Percentiles rank a stretch among this genome's conserved stretches.
phyloP scores from a whole-genome alignment of 2,797 vertebrate species.

The Rachycentron canadum region DNA sequence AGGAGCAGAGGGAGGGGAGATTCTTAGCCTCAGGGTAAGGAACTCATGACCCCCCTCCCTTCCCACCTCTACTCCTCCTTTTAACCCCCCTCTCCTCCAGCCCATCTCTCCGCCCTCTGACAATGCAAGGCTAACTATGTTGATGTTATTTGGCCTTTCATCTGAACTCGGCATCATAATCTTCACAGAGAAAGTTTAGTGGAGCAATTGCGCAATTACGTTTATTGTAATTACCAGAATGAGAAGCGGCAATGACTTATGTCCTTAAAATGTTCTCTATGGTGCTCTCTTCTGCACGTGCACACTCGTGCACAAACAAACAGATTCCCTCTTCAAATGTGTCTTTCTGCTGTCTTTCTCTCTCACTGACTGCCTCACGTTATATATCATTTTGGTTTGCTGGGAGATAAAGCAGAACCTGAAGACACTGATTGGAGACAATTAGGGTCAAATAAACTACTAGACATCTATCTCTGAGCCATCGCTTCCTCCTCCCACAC shows the following conservation, averaged over 20 bases:
- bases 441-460: constrained; percentile 44
- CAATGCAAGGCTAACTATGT: constrained; percentile 81
- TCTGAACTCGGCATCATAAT: constrained; percentile 74
- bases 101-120: constrained; percentile 57
- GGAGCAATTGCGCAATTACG: constrained; percentile 71
- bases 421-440: constrained; percentile 12
- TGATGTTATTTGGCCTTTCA: constrained; percentile 81
- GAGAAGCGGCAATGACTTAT: constrained; percentile 52
- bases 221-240: constrained; percentile 74
- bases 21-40: constrained; percentile 82
- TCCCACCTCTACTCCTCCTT: constrained; percentile 30
- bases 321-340: constrained; percentile 11
- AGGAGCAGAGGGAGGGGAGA: constrained; percentile 73
- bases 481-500: constrained; percentile 9
- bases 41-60: constrained; percentile 61
- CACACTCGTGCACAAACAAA: constrained; percentile 19
- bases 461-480: constrained; percentile 24
- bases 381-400: constrained; percentile 12
- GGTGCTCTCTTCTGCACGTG: constrained; percentile 24
- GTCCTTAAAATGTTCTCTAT: constrained; percentile 39
- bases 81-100: constrained; percentile 8
- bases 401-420: constrained; percentile 21
- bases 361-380: constrained; percentile 29
- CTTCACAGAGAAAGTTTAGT: constrained; percentile 73
- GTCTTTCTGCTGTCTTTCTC: background rate